Evolutionary conservation across 2,113 vertebrate genomes (phyloP).

Genomic region (Dendropsophus ebraccatus): DNA sequence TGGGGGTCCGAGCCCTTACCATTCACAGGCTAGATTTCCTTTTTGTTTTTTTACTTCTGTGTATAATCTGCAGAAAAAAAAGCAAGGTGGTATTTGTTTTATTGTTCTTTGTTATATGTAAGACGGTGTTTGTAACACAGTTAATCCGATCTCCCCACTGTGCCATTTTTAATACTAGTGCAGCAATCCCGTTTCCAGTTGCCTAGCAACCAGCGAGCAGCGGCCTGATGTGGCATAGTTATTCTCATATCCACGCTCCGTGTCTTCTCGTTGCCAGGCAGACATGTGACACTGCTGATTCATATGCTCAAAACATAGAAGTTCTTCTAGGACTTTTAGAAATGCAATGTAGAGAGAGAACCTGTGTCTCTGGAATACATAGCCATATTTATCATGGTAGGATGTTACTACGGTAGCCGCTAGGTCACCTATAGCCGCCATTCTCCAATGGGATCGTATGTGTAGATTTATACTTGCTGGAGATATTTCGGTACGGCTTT

Average conservation of each 20-base stretch:
- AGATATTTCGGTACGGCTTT: neutral
- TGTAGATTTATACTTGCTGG: too few relatives aligned
- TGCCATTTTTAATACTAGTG: conserved; percentile 56
- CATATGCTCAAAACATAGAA: neutral
- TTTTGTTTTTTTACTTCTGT: neutral
- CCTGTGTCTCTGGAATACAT: too few relatives aligned
- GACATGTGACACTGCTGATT: conserved; percentile 30
- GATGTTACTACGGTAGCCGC: too few relatives aligned
- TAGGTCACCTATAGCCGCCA: too few relatives aligned
- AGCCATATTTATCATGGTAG: too few relatives aligned
- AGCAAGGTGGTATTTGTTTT: conserved; percentile 26
- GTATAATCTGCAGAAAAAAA: conserved; percentile 4
- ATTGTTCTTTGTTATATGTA: conserved; percentile 51
- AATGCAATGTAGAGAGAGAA: neutral
- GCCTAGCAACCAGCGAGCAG: conserved; percentile 48
- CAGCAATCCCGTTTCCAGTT: conserved; percentile 56
- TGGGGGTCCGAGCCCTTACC: neutral
- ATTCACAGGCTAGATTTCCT: neutral
- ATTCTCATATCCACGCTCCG: neutral
- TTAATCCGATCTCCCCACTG: conserved; percentile 54
- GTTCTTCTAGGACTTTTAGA: neutral
- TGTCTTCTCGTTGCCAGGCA: conserved; percentile 42
- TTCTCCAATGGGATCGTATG: too few relatives aligned
- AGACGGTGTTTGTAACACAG: conserved; percentile 45
- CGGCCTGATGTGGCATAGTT: neutral